A percentile compares a stretch with the other conserved stretches of the same genome.
Conservation (phyloP, 2,888 invertebrate genomes). For the Hypsopygia costalis region DNA sequence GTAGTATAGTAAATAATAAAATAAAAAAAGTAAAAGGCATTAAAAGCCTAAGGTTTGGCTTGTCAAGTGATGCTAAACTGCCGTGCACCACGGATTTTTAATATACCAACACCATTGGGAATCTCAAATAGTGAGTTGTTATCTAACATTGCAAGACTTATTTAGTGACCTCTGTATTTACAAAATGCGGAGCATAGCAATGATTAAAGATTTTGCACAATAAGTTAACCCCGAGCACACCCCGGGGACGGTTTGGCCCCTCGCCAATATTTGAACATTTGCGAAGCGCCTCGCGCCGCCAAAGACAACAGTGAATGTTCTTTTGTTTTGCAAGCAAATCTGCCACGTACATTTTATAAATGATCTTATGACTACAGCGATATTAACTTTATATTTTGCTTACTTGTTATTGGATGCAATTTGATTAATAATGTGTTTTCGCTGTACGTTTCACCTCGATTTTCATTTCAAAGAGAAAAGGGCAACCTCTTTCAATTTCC, state of each 20-base stretch:
- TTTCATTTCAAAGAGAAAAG: too few species aligned
- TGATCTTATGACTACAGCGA: not conserved
- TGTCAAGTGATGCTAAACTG: too few species aligned
- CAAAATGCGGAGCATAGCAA: constrained; percentile 14
- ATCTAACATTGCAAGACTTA: too few species aligned
- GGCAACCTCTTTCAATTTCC: too few species aligned
- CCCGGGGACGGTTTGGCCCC: constrained; percentile 40
- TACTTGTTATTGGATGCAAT: not conserved
- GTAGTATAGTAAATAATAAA: too few species aligned
- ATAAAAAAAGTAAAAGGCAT: too few species aligned
- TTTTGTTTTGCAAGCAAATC: constrained; percentile 39
- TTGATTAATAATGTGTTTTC: not conserved
- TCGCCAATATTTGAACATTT: constrained; percentile 52
- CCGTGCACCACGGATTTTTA: too few species aligned
- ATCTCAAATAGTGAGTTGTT: too few species aligned
- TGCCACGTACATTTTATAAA: not conserved
- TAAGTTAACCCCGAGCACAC: constrained; percentile 39
- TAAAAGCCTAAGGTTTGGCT: too few species aligned
- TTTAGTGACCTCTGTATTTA: too few species aligned
- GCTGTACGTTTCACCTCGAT: too few species aligned
- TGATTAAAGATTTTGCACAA: constrained; percentile 33
- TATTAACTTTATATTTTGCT: not conserved
- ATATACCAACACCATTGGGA: too few species aligned
- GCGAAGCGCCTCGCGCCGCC: constrained; percentile 41
- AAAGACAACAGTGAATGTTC: constrained; percentile 52